Percentiles rank a stretch among this genome's conserved stretches.
Evolutionary conservation across 1,140 invertebrate species (phyloP).

Genomic region (Lordiphosa collinella): DNA sequence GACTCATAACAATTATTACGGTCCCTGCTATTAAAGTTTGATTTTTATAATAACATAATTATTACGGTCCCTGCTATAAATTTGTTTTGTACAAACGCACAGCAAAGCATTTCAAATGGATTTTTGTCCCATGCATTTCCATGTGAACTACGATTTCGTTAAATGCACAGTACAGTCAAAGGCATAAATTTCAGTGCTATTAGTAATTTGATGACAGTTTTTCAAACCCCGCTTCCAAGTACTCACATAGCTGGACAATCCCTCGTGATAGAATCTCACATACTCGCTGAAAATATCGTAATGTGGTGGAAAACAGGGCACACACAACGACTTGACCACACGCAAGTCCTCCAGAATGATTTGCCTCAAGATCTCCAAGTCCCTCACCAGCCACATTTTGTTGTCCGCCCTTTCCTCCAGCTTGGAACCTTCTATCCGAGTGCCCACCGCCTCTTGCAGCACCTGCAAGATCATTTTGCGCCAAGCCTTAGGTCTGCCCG

Average conservation of each 20-base stretch:
- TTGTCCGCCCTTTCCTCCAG: slow-evolving; percentile 94
- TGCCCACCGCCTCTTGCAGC: slow-evolving; percentile 90
- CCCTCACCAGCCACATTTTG: slow-evolving; percentile 96
- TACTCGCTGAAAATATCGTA: slow-evolving; percentile 96
- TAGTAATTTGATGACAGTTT: too few species aligned
- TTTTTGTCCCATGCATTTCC: too few species aligned
- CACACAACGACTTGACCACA: slow-evolving; percentile 95
- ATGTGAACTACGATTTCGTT: too few species aligned
- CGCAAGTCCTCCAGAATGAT: slow-evolving; percentile 94
- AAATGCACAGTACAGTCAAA: too few species aligned
- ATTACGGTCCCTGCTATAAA: too few species aligned
- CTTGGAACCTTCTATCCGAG: slow-evolving; percentile 93
- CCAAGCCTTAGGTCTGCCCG: slow-evolving; percentile 96
- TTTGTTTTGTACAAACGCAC: too few species aligned
- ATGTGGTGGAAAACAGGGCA: slow-evolving; percentile 96
- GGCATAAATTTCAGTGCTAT: too few species aligned
- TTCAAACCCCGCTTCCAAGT: too few species aligned
- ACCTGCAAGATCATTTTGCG: slow-evolving; percentile 91
- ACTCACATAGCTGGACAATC: slow-evolving; percentile 91
- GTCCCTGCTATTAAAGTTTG: too few species aligned
- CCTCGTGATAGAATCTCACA: slow-evolving; percentile 95
- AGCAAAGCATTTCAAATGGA: too few species aligned
- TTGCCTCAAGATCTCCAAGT: slow-evolving; percentile 88
- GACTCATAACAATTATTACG: too few species aligned
- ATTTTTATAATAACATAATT: too few species aligned